Percentiles rank a stretch among this genome's conserved stretches.
These are phyloP conservation scores for Drosophila setifemur DNA, from an alignment of 1,140 invertebrate species.

Conservation along the genomic window DNA sequence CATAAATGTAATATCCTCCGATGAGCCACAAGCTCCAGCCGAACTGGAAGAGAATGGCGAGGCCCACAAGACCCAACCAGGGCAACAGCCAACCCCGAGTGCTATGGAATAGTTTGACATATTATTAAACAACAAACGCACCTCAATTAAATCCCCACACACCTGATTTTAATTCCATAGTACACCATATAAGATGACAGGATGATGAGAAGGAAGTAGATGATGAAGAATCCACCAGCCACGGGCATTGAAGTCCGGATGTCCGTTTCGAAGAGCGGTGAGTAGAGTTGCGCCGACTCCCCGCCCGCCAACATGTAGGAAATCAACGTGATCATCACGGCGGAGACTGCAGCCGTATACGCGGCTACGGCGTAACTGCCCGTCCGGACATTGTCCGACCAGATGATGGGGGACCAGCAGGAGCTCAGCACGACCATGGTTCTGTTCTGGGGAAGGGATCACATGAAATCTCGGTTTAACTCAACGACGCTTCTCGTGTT, in stretches of 20 bases:
- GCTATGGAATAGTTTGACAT: constrained; percentile 10
- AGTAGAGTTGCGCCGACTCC: constrained; percentile 93
- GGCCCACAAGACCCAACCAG: constrained; percentile 88
- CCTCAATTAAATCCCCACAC: constrained; percentile 6
- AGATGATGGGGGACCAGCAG: constrained; percentile 94
- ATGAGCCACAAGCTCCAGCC: constrained; percentile 92
- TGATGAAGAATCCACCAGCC: constrained; percentile 88
- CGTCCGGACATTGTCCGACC: constrained; percentile 89
- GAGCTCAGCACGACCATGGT: constrained; percentile 88
- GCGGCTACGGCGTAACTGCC: constrained; percentile 90
- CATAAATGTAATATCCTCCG: constrained; percentile 94
- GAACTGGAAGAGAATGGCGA: constrained; percentile 89
- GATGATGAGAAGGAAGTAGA: constrained; percentile 89
- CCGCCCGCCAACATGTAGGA: constrained; percentile 90
- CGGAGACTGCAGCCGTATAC: constrained; percentile 89
- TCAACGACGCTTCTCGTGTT: neutral
- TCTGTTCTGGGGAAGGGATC: neutral
- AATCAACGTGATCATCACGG: constrained; percentile 89
- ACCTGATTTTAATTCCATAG: constrained; percentile 83
- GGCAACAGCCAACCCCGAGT: constrained; percentile 90
- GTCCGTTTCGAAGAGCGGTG: constrained; percentile 94
- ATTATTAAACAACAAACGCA: too few species aligned
- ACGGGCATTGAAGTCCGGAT: constrained; percentile 88
- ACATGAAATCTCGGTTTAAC: neutral
- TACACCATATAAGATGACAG: constrained; percentile 86